phyloP scores from a whole-genome alignment of 2,113 vertebrate genomes.

The Corythornis vintsioides region DNA sequence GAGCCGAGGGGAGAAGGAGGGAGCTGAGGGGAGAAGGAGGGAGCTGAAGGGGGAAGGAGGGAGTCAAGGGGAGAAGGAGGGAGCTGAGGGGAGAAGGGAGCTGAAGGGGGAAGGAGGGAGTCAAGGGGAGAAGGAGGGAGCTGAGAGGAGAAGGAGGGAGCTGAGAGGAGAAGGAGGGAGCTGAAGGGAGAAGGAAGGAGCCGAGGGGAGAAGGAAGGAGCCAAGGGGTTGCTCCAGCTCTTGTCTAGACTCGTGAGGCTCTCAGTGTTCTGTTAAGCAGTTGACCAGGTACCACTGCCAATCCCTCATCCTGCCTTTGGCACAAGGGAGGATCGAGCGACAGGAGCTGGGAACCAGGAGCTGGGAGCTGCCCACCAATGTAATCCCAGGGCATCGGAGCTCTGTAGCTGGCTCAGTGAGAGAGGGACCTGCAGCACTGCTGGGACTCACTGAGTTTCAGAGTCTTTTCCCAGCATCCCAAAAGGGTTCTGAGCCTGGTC shows the following conservation, averaged over 20 bases:
- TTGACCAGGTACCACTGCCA: not conserved
- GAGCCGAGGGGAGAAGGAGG: too few species aligned
- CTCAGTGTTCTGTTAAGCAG: not conserved
- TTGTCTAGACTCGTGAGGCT: not conserved
- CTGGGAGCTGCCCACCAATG: not conserved
- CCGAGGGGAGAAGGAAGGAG: slow-evolving; percentile 35
- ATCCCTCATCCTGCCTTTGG: not conserved
- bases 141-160: too few species aligned
- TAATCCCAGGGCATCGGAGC: not conserved
- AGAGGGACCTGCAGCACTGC: not conserved
- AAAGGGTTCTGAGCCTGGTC: not conserved
- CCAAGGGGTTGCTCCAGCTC: not conserved
- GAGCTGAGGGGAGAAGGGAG: too few species aligned
- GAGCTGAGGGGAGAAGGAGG: too few species aligned
- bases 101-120: too few species aligned
- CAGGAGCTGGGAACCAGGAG: not conserved
- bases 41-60: too few species aligned
- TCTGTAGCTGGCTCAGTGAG: not conserved
- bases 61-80: too few species aligned
- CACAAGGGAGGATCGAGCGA: not conserved
- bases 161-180: too few species aligned
- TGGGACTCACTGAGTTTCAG: not conserved
- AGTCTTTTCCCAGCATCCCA: not conserved
- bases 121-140: too few species aligned
- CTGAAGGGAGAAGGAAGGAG: too few species aligned